Evolutionary conservation across 2,797 vertebrate species (phyloP), one percentile per base, ranked within the genome.

Genomic region (Mormyrus proboscirostris): DNA sequence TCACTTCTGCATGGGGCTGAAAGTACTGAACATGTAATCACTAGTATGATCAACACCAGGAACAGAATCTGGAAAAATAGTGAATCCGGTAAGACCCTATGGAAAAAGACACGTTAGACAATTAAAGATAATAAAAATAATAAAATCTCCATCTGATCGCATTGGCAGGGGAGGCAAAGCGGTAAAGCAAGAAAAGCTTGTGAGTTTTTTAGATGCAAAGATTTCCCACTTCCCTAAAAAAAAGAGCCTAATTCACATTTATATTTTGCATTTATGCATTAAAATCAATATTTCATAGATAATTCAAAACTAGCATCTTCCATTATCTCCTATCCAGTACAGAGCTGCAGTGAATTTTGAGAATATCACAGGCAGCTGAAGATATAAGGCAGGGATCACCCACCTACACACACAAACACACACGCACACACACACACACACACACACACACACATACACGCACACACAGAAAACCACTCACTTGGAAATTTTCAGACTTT

Each of bases 11-110:
- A 96, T 97, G 98, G 7, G 98, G 93, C 92, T 98, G 98, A 93
- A 98, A 99, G 94, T 98, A 99, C 98, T 14, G 98, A 98, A 93
- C 97, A 99, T 8, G 97, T 98, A 94, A 99, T 98, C 91, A 98
- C 96, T 93, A 98, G 94, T 94, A 99, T 98, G 91, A 98, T 98
- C 92, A 98, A 99, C 87, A 98, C 97, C 33, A 98, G 95, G 93
- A 98, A 99, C 0, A 98, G 96, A 94, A 98, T 87, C 98, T 97
- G 93, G 98, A 99, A 98, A 99, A 98, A 93, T 98, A 98, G 95
- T 98, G 98, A 97, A 98, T 99, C 94, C 98, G 98, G 94, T 98
- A 97, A 33, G 98, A 98, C 98, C 98, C 98, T 92, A 0, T 47
- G 41, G 29, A 59, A 19, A 38, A 44, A 90, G 33, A 90, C 3